Evolutionary conservation across 1,140 invertebrate species (phyloP), one percentile per base, ranked within the genome.

Genomic region (Aphaenogaster ashmeadi): DNA sequence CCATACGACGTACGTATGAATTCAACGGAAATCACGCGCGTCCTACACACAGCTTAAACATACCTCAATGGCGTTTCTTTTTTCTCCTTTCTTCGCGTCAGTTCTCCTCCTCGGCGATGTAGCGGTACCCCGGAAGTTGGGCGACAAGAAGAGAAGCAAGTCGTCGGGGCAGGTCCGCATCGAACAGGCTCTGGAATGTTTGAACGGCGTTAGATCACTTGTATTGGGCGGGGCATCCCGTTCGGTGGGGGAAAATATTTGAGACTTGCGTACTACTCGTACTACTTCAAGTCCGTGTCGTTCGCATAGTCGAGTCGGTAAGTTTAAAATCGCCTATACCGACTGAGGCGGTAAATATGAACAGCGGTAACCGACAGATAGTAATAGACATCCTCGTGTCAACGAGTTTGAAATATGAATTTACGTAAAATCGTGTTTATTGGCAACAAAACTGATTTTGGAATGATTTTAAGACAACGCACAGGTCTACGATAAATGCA

Each of bases 221-320:
- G 89, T 92, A 92, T 94, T 92, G 94, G 94, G 94, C 93, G 94
- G 94, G 94, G 93, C 94, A 74, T 86, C 36, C 11, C 13, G n/a
- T 77, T 4, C 21, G 6, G 77, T 72, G 7, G 33, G 67, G 60
- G 36, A 27, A 62, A 71, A 44, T 50, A 66, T 54, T 66, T 44
- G 8, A 44, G 44, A 78, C 44, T 64, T 50, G 69, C 44, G 60
- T 62, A 74, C 80, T 60, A 27, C 52, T 21, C 44, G 60, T 62
- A 74, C 80, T 60, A 27, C 52, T 21, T n/a, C 38, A 5, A 0
- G 9, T 2, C 9, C 64, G 52, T 21, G 8, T 62, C 21, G 7
- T 58, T 66, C 44, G 21, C 18, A 0, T 62, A n/a, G 41, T 1
- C 7, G 44, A 27, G 36, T 38, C 15, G 78, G 4, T 80, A 80